phyloP scores from a whole-genome alignment of 1,140 invertebrate genomes.

The Paramacrobiotus metropolitanus region DNA sequence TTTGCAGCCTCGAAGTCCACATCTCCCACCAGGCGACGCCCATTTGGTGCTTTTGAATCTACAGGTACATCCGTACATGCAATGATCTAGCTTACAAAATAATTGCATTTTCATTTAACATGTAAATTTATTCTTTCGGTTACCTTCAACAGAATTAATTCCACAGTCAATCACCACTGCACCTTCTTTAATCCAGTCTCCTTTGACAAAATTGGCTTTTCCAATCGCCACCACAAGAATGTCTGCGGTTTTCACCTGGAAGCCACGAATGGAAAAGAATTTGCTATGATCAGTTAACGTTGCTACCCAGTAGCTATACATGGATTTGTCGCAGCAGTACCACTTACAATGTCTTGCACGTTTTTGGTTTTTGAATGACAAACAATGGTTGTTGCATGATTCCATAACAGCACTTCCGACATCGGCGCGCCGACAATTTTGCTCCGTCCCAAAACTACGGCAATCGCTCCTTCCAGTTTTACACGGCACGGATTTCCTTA shows the following conservation, averaged over 20 bases:
- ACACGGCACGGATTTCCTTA: slow-evolving; percentile 32
- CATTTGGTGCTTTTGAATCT: neutral
- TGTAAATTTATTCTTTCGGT: too few species aligned
- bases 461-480: slow-evolving; percentile 51
- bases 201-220: slow-evolving; percentile 66
- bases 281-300: neutral
- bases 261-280: neutral
- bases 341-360: slow-evolving; percentile 43
- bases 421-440: slow-evolving; percentile 93
- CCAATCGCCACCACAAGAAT: slow-evolving; percentile 91
- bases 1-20: slow-evolving; percentile 60
- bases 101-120: too few species aligned
- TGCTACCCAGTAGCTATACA: neutral
- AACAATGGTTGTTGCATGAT: slow-evolving; percentile 81
- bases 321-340: neutral
- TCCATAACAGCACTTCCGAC: slow-evolving; percentile 79
- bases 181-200: slow-evolving; percentile 87
- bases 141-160: slow-evolving; percentile 76
- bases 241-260: slow-evolving; percentile 41
- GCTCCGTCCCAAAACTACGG: slow-evolving; percentile 82
- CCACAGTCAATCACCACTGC: slow-evolving; percentile 30
- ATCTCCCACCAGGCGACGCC: slow-evolving; percentile 26
- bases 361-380: slow-evolving; percentile 84
- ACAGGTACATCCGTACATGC: neutral
- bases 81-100: too few species aligned